A percentile compares a stretch with the other conserved stretches of the same genome.
These are phyloP conservation scores for Holocentrus rufus DNA, from an alignment of 2,797 vertebrate genomes.

Conservation along the genomic window DNA sequence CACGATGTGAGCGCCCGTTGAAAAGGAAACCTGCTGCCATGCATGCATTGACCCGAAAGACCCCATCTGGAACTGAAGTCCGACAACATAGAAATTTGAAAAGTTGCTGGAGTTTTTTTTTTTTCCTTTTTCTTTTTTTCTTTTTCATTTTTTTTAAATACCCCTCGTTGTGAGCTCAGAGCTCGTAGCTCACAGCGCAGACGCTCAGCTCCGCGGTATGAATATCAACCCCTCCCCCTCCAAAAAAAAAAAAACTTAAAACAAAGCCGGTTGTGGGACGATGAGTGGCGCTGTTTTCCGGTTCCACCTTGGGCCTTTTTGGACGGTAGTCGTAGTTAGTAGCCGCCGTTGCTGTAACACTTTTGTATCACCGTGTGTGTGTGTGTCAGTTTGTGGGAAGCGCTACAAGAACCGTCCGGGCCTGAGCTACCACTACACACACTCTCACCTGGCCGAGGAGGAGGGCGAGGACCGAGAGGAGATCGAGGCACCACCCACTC, in stretches of 20 bases:
- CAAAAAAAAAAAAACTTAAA: background rate
- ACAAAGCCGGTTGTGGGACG: conserved; percentile 20
- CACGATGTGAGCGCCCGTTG: background rate
- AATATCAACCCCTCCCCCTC: background rate
- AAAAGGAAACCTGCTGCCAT: conserved; percentile 38
- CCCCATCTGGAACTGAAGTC: conserved; percentile 39
- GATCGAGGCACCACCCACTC: conserved; percentile 89
- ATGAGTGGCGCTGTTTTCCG: conserved; percentile 26
- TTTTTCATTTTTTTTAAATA: conserved; percentile 19
- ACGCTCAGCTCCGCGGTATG: conserved; percentile 39
- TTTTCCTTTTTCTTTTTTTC: background rate
- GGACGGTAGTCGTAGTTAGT: conserved; percentile 24
- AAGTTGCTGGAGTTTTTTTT: conserved; percentile 22
- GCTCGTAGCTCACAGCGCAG: conserved; percentile 41
- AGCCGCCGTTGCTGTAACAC: conserved; percentile 61
- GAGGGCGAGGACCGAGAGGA: conserved; percentile 94
- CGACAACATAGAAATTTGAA: conserved; percentile 16
- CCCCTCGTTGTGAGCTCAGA: conserved; percentile 44
- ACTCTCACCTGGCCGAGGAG: conserved; percentile 96
- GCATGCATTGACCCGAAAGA: conserved; percentile 55
- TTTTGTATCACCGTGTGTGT: conserved; percentile 73
- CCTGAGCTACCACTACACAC: conserved; percentile 96
- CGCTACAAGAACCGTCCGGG: conserved; percentile 97
- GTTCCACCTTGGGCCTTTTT: conserved; percentile 53
- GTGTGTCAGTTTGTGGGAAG: conserved; percentile 91